These are phyloP conservation scores for Eupithecia pulchellata DNA, from an alignment of 2,888 invertebrate species.

Conservation along the genomic window DNA sequence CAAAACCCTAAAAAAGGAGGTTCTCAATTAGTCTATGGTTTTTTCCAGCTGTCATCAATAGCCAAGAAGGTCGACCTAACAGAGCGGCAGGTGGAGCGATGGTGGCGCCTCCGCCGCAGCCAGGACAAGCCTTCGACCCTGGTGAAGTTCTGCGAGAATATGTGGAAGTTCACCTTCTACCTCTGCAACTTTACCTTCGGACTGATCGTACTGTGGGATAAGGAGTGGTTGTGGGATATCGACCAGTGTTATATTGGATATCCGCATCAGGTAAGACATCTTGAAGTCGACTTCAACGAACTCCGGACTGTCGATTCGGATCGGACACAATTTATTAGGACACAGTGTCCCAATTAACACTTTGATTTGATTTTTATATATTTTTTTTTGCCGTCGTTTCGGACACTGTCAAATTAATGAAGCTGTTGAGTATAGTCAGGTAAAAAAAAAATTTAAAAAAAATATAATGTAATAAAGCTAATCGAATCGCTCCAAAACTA, in stretches of 20 bases:
- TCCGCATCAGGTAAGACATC: conserved; percentile 88
- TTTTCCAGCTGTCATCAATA: conserved; percentile 86
- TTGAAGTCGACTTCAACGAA: background rate
- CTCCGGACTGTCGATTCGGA: no score
- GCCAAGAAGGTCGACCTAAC: conserved; percentile 94
- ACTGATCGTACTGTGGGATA: conserved; percentile 93
- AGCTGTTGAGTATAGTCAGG: no score
- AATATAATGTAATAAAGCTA: no score
- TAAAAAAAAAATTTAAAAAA: no score
- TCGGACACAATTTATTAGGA: no score
- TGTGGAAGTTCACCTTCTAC: conserved; percentile 96
- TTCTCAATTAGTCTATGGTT: no score
- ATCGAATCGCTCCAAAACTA: no score
- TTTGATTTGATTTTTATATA: no score
- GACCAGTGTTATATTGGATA: conserved; percentile 94
- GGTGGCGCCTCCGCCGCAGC: conserved; percentile 93
- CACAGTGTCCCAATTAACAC: no score
- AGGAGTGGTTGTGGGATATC: conserved; percentile 97
- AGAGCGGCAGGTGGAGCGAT: conserved; percentile 95
- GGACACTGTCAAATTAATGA: no score
- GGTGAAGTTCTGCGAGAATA: conserved; percentile 96
- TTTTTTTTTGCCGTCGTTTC: no score
- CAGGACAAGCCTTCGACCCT: conserved; percentile 96
- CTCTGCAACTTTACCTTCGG: conserved; percentile 93
- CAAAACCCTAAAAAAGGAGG: no score